These are phyloP conservation scores for Drosophila eugracilis DNA, from an alignment of 1,140 invertebrate genomes.

Conservation along the genomic window DNA sequence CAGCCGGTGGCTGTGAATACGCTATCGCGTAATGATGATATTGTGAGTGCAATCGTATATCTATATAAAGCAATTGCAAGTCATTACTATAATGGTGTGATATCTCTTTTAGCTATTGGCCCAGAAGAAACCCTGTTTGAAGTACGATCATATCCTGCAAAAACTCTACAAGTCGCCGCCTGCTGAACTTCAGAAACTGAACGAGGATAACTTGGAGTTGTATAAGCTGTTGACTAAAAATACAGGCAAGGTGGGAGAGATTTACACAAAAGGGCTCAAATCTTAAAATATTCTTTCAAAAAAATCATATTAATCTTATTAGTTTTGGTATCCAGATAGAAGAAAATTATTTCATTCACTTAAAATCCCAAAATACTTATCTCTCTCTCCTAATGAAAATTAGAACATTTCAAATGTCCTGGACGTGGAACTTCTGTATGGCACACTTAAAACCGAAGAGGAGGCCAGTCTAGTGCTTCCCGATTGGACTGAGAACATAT, in stretches of 20 bases:
- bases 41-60: conserved; percentile 86
- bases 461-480: conserved; percentile 89
- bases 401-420: conserved; percentile 88
- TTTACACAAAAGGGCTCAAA: no score
- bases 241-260: conserved; percentile 86
- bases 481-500: conserved; percentile 89
- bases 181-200: conserved; percentile 86
- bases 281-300: no score
- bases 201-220: conserved; percentile 87
- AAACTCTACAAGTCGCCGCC: conserved; percentile 83
- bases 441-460: conserved; percentile 90
- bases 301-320: no score
- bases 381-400: neutral
- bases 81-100: conserved; percentile 5
- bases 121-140: conserved; percentile 88
- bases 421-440: conserved; percentile 90
- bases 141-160: conserved; percentile 87
- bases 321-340: no score
- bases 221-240: conserved; percentile 88
- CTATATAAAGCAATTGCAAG: neutral
- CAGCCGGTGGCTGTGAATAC: conserved; percentile 95
- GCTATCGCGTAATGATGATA: conserved; percentile 88
- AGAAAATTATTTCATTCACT: no score
- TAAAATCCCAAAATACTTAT: no score
- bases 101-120: conserved; percentile 86